phyloP scores from a whole-genome alignment of 2,113 vertebrate genomes.

The Saguinus imperator region DNA sequence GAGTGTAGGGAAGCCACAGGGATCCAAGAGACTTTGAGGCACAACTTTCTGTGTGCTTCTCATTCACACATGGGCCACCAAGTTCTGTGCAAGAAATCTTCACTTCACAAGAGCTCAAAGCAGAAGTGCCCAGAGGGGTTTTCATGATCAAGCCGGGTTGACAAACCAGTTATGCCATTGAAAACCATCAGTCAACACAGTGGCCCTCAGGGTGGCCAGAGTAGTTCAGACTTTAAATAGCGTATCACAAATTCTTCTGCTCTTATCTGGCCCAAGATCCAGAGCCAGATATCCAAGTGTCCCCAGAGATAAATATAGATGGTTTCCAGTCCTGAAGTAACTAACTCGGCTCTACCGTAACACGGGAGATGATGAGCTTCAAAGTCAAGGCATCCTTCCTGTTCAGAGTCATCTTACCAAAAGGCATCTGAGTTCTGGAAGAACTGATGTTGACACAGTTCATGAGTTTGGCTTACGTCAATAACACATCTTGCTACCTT shows the following conservation, averaged over 20 bases:
- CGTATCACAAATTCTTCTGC: neutral
- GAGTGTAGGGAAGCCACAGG: neutral
- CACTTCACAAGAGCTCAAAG: neutral
- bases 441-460: neutral
- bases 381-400: neutral
- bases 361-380: neutral
- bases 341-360: neutral
- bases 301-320: neutral
- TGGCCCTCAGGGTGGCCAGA: rapidly evolving
- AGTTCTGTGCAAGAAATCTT: neutral
- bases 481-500: neutral
- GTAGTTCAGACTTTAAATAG: neutral
- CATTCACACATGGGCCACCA: neutral
- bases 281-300: neutral
- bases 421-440: neutral
- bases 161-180: neutral
- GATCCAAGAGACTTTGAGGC: neutral
- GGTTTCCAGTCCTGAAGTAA: neutral
- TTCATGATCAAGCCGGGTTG: neutral
- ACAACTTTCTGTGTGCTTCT: neutral
- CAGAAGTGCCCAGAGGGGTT: neutral
- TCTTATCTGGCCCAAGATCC: neutral
- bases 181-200: neutral
- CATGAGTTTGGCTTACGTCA: neutral
- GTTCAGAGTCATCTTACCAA: neutral